Base-by-base conservation (phyloP, 2,113 vertebrate genomes). In the Amia ocellicauda region DNA sequence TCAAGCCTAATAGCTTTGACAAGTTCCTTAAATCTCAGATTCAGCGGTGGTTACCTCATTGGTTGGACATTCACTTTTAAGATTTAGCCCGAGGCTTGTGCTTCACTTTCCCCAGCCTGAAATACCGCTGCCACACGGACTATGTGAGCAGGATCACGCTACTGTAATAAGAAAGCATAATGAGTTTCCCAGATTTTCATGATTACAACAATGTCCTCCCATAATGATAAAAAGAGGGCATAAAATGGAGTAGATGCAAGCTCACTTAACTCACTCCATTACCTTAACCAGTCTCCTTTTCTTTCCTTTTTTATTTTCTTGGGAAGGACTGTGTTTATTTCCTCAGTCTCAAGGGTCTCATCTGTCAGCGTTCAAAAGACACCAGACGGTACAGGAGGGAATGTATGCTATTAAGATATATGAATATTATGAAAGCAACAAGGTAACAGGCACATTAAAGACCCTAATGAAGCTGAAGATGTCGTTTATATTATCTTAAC, bases 1-100 rank as follows among this genome's bases (percentile, higher is more conserved):
- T 17, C 47, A 2, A 47, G 47, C 65, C 69, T 73, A 71, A 78
- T 79, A 70, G 61, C 68, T 64, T 70, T 75, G 61, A 76, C 59
- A 67, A 67, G 70, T 66, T 59, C 55, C 61, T 63, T 66, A 69
- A 80, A 73, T 67, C 69, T 52, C 60, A 71, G 66, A 77, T 80
- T 75, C 54, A 57, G 24, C 36, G 8, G 42, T 70, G 74, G 73
- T 27, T 42, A 58, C 71, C 73, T 72, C 72, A 78, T 72, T 74
- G 75, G 64, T 72, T 65, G 28, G 60, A 66, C 60, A 62, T 55
- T 75, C 65, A 67, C 51, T 74, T 79, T 68, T 61, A 73, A 80
- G 57, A 68, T 47, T 23, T 50, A 7, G 74, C 80, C 80, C 62
- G 31, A 43, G 75, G 79, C 63, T 27, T n/a, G 40, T 11, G 49